Evolutionary conservation across 1,140 invertebrate genomes (phyloP).

Genomic region (Andrena cerasifolii): DNA sequence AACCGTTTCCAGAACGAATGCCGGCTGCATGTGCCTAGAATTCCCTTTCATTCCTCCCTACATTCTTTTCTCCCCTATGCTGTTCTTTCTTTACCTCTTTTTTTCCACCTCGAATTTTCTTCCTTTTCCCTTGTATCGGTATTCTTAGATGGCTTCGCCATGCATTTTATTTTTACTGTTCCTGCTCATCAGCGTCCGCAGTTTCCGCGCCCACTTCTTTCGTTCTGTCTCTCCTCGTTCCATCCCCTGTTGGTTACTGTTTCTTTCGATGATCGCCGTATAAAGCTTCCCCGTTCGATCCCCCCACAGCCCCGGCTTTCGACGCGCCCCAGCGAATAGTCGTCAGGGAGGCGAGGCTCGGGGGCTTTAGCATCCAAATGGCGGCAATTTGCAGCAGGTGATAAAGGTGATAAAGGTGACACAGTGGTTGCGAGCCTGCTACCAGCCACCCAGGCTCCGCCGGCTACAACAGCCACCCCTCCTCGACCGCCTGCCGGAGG

Average conservation of each 20-base stretch:
- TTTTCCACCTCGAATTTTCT: neutral
- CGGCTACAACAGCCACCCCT: conserved; percentile 55
- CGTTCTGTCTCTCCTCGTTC: neutral
- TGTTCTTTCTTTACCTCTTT: too few species aligned
- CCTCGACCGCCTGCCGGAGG: conserved; percentile 68
- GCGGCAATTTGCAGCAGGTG: conserved; percentile 82
- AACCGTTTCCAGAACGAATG: too few species aligned
- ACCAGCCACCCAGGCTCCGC: conserved; percentile 54
- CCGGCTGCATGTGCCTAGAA: conserved; percentile 54
- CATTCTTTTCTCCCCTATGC: too few species aligned
- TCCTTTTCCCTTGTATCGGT: neutral
- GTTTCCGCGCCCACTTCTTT: neutral
- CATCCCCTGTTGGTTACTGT: neutral
- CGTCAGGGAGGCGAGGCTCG: conserved; percentile 74
- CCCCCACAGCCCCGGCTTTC: neutral
- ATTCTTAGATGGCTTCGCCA: neutral
- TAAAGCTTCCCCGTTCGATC: neutral
- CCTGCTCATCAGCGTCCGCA: neutral
- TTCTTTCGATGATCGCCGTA: conserved; percentile 3
- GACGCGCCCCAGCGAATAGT: conserved; percentile 77
- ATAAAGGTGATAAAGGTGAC: conserved; percentile 83
- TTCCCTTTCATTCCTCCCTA: conserved; percentile 43
- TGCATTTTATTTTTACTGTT: neutral
- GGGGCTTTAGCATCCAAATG: conserved; percentile 81
- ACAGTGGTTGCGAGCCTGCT: conserved; percentile 73